phyloP scores from a whole-genome alignment of 2,113 vertebrate species.

The Burhinus bistriatus region DNA sequence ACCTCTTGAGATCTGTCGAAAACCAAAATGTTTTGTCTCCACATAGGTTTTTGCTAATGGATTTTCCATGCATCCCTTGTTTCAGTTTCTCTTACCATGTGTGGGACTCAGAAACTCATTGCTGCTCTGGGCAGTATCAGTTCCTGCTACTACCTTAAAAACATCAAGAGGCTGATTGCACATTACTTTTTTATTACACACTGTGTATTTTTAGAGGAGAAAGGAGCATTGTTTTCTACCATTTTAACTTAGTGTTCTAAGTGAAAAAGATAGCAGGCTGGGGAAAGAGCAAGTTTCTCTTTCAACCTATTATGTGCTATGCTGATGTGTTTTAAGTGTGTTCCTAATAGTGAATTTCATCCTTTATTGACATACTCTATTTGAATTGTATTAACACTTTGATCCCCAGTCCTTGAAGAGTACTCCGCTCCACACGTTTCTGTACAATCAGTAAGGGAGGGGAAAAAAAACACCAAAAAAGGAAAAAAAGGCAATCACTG shows the following conservation, averaged over 20 bases:
- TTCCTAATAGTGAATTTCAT: not conserved
- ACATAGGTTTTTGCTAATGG: slow-evolving; percentile 31
- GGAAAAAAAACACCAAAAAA: not conserved
- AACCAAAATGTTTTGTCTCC: slow-evolving; percentile 49
- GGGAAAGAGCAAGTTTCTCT: not conserved
- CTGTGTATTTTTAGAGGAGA: slow-evolving; percentile 15
- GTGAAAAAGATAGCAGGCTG: not conserved
- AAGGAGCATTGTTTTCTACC: not conserved
- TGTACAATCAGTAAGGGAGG: not conserved
- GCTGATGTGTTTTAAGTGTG: not conserved
- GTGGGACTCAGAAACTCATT: not conserved
- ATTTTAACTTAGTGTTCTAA: not conserved
- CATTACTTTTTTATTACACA: not conserved
- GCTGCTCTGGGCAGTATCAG: slow-evolving; percentile 52
- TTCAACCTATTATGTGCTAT: not conserved
- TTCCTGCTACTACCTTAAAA: slow-evolving; percentile 37
- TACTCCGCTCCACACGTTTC: not conserved
- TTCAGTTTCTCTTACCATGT: not conserved
- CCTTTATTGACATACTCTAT: not conserved
- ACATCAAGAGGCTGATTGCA: slow-evolving; percentile 1
- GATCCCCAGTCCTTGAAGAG: not conserved
- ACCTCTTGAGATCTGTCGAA: slow-evolving; percentile 29
- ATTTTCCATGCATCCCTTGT: slow-evolving; percentile 52
- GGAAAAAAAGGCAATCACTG: not conserved
- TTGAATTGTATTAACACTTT: not conserved